A percentile compares a stretch with the other conserved stretches of the same genome.
These are phyloP conservation scores for Canis aureus DNA, from an alignment of 2,113 vertebrate species.

Conservation along the genomic window DNA sequence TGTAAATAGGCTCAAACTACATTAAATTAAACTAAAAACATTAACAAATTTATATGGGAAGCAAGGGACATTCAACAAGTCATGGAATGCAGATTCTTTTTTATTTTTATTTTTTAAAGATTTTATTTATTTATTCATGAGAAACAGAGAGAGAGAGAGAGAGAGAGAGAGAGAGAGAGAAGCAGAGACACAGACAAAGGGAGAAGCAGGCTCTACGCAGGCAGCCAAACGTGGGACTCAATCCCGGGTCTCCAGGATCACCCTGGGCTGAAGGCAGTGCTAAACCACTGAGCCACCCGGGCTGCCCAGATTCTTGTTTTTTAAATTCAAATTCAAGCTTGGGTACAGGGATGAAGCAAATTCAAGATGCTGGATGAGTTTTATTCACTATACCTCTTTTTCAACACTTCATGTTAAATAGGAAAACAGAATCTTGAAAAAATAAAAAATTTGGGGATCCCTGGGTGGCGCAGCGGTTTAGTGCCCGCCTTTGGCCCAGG, in stretches of 20 bases:
- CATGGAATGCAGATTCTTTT: neutral
- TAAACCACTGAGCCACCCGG: too few species aligned
- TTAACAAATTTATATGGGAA: neutral
- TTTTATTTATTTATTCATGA: too few species aligned
- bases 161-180: too few species aligned
- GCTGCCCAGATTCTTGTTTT: neutral
- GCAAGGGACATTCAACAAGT: neutral
- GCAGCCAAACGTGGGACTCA: too few species aligned
- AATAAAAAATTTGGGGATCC: neutral
- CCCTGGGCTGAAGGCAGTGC: too few species aligned
- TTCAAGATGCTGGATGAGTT: neutral
- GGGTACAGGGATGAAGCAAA: neutral
- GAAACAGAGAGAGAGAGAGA: too few species aligned
- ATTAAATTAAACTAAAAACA: conserved; percentile 29
- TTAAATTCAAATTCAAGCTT: conserved; percentile 40
- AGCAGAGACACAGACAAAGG: too few species aligned
- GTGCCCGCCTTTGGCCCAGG: too few species aligned
- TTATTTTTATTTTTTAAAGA: neutral
- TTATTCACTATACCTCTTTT: neutral
- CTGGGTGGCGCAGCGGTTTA: too few species aligned
- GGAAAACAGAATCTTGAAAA: conserved; percentile 42
- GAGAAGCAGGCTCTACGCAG: too few species aligned
- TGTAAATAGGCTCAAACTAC: neutral
- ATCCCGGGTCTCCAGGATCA: too few species aligned
- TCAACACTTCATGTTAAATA: conserved; percentile 44